Conservation (phyloP, 64 coral and sea anemone species). For the Platygyra sinensis region DNA sequence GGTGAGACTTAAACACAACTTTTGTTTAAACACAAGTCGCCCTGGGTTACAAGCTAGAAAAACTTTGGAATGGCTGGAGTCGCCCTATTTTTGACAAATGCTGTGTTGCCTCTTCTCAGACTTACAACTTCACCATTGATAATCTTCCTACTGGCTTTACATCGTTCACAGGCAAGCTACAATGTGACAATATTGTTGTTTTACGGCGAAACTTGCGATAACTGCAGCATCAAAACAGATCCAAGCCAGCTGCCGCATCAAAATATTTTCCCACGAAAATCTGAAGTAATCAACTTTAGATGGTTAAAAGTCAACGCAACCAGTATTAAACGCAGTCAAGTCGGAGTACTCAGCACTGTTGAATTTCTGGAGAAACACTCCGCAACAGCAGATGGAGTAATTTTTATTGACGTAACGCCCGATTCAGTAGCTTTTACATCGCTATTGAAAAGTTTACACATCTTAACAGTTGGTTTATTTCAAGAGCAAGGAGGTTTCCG, state of each 20-base stretch:
- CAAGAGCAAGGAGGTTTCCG: background rate
- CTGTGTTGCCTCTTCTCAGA: background rate
- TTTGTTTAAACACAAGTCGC: too few relatives aligned
- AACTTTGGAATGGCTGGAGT: background rate
- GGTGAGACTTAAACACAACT: too few relatives aligned
- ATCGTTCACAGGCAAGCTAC: background rate
- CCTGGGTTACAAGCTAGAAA: background rate
- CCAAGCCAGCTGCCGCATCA: background rate
- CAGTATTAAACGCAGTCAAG: background rate
- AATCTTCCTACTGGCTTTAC: background rate
- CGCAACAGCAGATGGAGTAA: background rate
- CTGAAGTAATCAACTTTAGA: background rate
- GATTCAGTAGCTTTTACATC: background rate
- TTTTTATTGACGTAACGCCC: background rate
- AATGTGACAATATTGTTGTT: background rate
- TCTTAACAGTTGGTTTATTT: slow-evolving; percentile 7
- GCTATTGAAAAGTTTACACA: background rate
- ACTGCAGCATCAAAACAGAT: background rate
- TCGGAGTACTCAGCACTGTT: background rate
- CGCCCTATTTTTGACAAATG: background rate
- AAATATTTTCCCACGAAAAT: background rate
- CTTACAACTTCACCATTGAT: background rate
- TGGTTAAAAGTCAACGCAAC: background rate
- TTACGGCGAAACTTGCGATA: background rate
- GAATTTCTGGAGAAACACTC: background rate